phyloP scores from a whole-genome alignment of 2,113 vertebrate genomes.

The Nycticebus coucang region DNA sequence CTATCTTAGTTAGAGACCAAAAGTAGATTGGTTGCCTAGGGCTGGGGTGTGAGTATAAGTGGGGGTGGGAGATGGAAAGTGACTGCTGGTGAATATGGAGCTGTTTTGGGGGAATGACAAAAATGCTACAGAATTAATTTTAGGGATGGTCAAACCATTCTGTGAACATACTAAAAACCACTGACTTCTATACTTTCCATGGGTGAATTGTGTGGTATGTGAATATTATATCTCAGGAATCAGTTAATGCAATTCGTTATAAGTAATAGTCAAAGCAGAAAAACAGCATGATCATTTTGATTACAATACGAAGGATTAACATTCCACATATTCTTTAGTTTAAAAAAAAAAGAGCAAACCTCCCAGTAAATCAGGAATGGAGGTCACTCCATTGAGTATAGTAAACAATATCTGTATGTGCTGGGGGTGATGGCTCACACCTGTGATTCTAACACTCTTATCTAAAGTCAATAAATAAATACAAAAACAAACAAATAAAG shows the following conservation, averaged over 20 bases:
- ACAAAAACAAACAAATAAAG: neutral
- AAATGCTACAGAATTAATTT: constrained; percentile 33
- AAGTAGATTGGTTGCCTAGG: neutral
- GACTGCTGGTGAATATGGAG: neutral
- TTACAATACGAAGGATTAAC: neutral
- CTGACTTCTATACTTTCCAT: neutral
- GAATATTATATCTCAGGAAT: neutral
- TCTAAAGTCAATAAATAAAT: neutral
- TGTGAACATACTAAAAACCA: neutral
- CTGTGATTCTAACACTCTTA: neutral
- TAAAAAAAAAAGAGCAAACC: constrained; percentile 36
- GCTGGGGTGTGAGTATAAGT: no score
- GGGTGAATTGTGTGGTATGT: neutral
- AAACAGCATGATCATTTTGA: neutral
- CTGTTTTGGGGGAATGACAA: neutral
- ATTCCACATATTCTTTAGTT: neutral
- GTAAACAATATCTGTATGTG: neutral
- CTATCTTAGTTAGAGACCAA: neutral
- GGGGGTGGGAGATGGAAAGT: neutral
- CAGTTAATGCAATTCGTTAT: neutral
- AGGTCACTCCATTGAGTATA: neutral
- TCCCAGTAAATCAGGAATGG: neutral
- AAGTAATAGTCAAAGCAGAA: neutral
- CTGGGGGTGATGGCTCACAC: no score
- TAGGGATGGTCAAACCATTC: neutral